Evolutionary conservation across 2,888 invertebrate species (phyloP).

Genomic region (Phyto melanocephala): DNA sequence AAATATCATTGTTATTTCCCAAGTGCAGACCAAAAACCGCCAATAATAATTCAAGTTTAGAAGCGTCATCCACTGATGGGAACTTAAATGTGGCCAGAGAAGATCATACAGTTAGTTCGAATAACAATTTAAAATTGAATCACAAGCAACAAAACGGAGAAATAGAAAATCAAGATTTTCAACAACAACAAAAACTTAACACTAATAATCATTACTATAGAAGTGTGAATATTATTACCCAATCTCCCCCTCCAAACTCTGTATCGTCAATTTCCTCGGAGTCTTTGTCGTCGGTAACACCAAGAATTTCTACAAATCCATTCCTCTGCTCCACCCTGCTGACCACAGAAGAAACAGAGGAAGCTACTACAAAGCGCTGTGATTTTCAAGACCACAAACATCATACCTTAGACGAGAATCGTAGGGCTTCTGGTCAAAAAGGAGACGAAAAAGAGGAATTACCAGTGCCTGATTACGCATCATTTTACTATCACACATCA

Average conservation of each 20-base stretch:
- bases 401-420: neutral
- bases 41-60: constrained; percentile 53
- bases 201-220: constrained; percentile 70
- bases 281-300: constrained; percentile 77
- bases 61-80: constrained; percentile 40
- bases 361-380: constrained; percentile 32
- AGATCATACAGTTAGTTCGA: constrained; percentile 54
- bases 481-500: constrained; percentile 73
- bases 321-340: constrained; percentile 73
- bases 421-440: neutral
- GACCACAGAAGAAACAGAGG: constrained; percentile 31
- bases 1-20: constrained; percentile 91
- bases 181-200: constrained; percentile 44
- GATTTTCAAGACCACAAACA: constrained; percentile 46
- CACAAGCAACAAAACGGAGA: constrained; percentile 31
- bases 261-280: constrained; percentile 78
- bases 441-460: constrained; percentile 61
- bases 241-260: constrained; percentile 76
- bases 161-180: constrained; percentile 23
- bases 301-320: constrained; percentile 78
- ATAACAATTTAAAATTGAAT: constrained; percentile 49
- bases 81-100: constrained; percentile 44
- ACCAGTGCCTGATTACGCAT: constrained; percentile 71
- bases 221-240: constrained; percentile 74
- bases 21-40: constrained; percentile 87